phyloP scores from a whole-genome alignment of 1,140 invertebrate genomes.

The Mamestra configurata region DNA sequence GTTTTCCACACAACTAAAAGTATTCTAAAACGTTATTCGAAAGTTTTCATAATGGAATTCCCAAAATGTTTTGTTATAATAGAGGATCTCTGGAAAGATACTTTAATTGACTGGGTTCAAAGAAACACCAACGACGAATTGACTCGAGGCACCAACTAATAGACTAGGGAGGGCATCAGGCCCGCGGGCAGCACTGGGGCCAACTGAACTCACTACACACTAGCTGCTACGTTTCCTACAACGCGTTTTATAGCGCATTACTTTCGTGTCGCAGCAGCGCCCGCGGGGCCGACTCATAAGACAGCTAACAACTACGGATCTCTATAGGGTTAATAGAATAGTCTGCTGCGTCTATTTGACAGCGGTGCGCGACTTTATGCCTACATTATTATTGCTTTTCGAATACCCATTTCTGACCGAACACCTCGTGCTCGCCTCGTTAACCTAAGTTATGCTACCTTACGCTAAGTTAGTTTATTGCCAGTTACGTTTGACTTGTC shows the following conservation, averaged over 20 bases:
- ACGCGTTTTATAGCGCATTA: slow-evolving; percentile 19
- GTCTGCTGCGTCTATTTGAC: slow-evolving; percentile 80
- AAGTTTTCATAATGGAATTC: slow-evolving; percentile 8
- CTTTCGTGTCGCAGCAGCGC: neutral
- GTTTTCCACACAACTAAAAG: slow-evolving; percentile 1
- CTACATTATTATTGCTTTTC: slow-evolving; percentile 88
- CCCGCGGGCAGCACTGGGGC: slow-evolving; percentile 31
- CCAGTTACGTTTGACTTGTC: slow-evolving; percentile 80
- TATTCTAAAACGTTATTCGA: slow-evolving; percentile 12
- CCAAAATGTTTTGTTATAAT: slow-evolving; percentile 47
- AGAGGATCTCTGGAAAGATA: slow-evolving; percentile 70
- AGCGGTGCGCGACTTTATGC: slow-evolving; percentile 83
- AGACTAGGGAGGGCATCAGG: slow-evolving; percentile 53
- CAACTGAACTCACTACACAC: slow-evolving; percentile 1
- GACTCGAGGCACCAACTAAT: slow-evolving; percentile 81
- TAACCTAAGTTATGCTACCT: slow-evolving; percentile 77
- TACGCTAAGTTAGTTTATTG: slow-evolving; percentile 83
- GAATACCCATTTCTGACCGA: slow-evolving; percentile 85
- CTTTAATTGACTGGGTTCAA: slow-evolving; percentile 85
- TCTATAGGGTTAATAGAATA: slow-evolving; percentile 72
- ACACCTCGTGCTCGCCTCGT: slow-evolving; percentile 82
- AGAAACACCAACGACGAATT: slow-evolving; percentile 79
- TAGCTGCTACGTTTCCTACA: slow-evolving; percentile 40
- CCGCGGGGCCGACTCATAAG: neutral
- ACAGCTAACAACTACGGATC: slow-evolving; percentile 62